Percentiles rank a stretch among this genome's conserved stretches.
Conservation (phyloP, 2,113 vertebrate species). For the Bos javanicus region DNA sequence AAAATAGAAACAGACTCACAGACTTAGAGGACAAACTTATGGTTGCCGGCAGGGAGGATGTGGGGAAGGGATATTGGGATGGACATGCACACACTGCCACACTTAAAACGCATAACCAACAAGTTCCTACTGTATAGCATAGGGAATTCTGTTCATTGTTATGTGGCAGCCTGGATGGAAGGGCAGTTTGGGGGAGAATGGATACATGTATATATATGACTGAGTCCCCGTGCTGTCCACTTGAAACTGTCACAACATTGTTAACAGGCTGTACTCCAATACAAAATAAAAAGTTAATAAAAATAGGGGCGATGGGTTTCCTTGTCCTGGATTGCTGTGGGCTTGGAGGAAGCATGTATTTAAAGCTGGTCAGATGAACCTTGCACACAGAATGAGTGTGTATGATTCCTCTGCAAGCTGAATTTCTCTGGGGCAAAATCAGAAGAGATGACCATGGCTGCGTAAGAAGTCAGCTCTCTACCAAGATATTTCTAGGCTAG, state of each 20-base stretch:
- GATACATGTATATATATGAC: neutral
- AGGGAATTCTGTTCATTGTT: neutral
- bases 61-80: neutral
- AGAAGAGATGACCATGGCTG: rapidly evolving
- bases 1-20: neutral
- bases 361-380: neutral
- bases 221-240: neutral
- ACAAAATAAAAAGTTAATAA: neutral
- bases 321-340: too few species aligned
- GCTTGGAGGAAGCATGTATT: neutral
- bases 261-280: neutral
- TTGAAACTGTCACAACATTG: neutral
- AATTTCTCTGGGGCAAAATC: neutral
- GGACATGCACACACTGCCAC: neutral
- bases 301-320: neutral
- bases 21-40: neutral
- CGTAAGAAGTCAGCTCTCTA: neutral
- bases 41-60: neutral
- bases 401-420: neutral
- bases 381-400: neutral
- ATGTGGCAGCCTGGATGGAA: neutral
- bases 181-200: neutral
- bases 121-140: neutral
- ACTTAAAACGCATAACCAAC: neutral
- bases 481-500: neutral